Base-by-base conservation (phyloP, 1,140 invertebrate species). In the Achroia grisella region DNA sequence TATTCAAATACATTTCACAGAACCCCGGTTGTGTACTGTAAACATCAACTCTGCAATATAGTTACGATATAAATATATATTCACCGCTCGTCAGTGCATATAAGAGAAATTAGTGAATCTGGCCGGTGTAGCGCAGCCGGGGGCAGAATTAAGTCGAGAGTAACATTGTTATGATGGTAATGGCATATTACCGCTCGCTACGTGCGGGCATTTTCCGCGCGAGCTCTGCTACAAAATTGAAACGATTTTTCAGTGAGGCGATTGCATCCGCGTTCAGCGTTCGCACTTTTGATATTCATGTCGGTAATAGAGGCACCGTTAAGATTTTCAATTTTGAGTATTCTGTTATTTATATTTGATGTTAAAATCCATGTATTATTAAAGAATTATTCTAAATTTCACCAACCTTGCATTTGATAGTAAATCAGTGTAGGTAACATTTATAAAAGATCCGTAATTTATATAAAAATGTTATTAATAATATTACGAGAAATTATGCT, bases 141-240 rank as follows among this genome's bases (percentile, higher is more conserved):
- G 54, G 66, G 73, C 68, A 56, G 62, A 78, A 81, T 79, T 77
- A 79, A 77, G 71, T 75, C 57, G 71, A 69, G 63, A 71, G 71
- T 82, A 79, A 82, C 62, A 54, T 67, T 71, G 73, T 82, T 82
- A 79, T 62, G 66, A 60, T 52, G 54, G 54, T 71, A 75, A 79
- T 75, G 62, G 71, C 68, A 59, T 77, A 74, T 73, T 74, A 80
- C 64, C 58, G 67, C 55, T 56, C 48, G 52, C 45, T 52, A 52
- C 58, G 63, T 58, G 56, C 71, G 52, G 61, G 46, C 59, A 71
- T 75, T 72, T 74, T 69, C 65, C 61, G 62, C 57, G 50, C 56
- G 59, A 60, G 41, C 48, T 62, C 56, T 48, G 66, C 52, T 57
- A 56, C 65, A 52, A 67, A 80, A 78, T 83, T 71, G 71, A 75